These are phyloP conservation scores for Melanerpes formicivorus DNA, from an alignment of 2,113 vertebrate species.

Conservation along the genomic window DNA sequence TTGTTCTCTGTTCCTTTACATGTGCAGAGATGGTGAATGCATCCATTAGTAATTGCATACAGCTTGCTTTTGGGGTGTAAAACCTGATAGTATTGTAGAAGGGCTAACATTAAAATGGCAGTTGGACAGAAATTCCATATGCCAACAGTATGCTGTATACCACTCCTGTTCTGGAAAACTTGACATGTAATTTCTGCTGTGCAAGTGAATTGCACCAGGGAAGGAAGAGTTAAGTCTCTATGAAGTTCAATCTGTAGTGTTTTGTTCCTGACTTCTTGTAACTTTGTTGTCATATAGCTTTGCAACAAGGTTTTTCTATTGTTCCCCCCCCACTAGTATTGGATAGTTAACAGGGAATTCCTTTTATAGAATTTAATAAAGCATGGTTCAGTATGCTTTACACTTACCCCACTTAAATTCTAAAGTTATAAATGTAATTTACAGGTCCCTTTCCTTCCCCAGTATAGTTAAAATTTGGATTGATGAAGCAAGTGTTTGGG, in stretches of 20 bases:
- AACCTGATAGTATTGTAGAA: not conserved
- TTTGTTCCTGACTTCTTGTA: not conserved
- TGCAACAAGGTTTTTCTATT: not conserved
- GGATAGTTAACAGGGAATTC: not conserved
- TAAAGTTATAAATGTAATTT: not conserved
- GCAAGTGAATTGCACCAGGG: not conserved
- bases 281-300: not conserved
- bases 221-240: not conserved
- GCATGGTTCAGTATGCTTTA: not conserved
- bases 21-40: not conserved
- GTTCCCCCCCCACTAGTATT: not conserved
- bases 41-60: not conserved
- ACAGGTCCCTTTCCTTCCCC: not conserved
- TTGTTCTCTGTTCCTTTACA: conserved; percentile 22
- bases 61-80: not conserved
- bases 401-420: not conserved
- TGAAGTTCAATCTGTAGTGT: not conserved
- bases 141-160: not conserved
- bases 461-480: not conserved
- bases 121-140: not conserved
- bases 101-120: not conserved
- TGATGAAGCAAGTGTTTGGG: not conserved
- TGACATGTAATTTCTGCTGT: not conserved
- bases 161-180: not conserved
- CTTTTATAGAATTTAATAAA: not conserved